Conservation (phyloP, 2,113 vertebrate species). For the Cyprinodon brontotheroides region DNA sequence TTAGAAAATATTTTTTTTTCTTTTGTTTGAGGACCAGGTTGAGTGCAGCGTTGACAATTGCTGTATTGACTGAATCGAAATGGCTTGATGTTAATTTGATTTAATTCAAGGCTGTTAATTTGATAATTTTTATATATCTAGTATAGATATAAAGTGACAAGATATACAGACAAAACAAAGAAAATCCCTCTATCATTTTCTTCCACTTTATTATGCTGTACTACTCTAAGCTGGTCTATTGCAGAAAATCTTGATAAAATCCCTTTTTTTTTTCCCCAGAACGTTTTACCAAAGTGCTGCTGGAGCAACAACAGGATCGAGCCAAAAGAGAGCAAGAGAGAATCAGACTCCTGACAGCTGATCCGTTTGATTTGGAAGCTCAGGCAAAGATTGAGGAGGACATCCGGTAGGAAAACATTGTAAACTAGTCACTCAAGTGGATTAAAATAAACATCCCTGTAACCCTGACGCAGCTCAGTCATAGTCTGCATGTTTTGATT, state of each 20-base stretch:
- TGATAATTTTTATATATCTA: too few species aligned
- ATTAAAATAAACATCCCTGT: background rate
- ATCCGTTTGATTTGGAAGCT: constrained; percentile 98
- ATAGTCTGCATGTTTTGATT: constrained; percentile 1
- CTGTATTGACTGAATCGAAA: too few species aligned
- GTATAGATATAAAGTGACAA: too few species aligned
- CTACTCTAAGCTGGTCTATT: background rate
- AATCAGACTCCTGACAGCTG: constrained; percentile 92
- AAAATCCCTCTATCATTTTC: too few species aligned
- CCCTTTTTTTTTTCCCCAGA: constrained; percentile 75
- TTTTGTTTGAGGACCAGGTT: too few species aligned
- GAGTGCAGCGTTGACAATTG: too few species aligned
- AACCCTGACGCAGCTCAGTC: background rate
- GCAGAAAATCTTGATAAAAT: too few species aligned
- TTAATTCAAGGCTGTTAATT: too few species aligned
- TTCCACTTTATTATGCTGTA: background rate
- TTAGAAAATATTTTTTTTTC: too few species aligned
- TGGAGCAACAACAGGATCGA: constrained; percentile 95
- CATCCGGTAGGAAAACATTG: constrained; percentile 84
- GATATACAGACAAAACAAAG: too few species aligned
- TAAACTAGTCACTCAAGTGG: background rate
- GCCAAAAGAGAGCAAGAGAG: constrained; percentile 93
- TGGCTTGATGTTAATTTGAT: too few species aligned
- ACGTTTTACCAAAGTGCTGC: constrained; percentile 91
- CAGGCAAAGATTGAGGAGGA: constrained; percentile 99